These are phyloP conservation scores for Cossypha caffra DNA, from an alignment of 2,797 vertebrate species.

Conservation along the genomic window DNA sequence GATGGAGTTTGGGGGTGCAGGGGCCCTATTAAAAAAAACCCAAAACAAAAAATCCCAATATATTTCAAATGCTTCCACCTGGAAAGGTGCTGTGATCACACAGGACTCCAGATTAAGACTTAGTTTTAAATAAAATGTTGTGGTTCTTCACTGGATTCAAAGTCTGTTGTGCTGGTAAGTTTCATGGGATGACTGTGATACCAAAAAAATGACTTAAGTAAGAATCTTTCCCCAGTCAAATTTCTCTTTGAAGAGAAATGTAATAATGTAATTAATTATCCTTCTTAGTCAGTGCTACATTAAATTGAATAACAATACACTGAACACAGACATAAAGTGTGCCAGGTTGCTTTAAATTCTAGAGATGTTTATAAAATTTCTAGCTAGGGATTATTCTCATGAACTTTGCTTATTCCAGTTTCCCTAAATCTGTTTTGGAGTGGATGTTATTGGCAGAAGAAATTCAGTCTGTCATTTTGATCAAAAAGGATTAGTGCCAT, in stretches of 20 bases:
- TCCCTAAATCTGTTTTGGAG: constrained; percentile 1
- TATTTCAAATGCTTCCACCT: neutral
- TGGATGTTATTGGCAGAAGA: neutral
- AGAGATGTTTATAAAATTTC: neutral
- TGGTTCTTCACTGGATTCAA: neutral
- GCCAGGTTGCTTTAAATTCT: neutral
- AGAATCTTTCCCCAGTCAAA: neutral
- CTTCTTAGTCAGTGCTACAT: neutral
- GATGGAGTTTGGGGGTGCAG: no score
- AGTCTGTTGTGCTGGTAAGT: neutral
- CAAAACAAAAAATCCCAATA: neutral
- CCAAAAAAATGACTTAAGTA: neutral
- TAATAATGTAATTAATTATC: neutral
- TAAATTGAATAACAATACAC: neutral
- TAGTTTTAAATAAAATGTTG: neutral
- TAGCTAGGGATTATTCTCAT: neutral
- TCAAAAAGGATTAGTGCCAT: constrained; percentile 12
- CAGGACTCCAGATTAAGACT: neutral
- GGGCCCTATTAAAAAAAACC: neutral
- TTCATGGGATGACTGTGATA: neutral
- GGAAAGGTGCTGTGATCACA: neutral
- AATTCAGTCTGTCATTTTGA: neutral
- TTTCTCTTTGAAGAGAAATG: neutral
- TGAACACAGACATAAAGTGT: neutral
- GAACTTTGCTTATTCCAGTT: neutral